These are phyloP conservation scores for Chelon labrosus DNA, from an alignment of 2,797 vertebrate species.

Conservation along the genomic window DNA sequence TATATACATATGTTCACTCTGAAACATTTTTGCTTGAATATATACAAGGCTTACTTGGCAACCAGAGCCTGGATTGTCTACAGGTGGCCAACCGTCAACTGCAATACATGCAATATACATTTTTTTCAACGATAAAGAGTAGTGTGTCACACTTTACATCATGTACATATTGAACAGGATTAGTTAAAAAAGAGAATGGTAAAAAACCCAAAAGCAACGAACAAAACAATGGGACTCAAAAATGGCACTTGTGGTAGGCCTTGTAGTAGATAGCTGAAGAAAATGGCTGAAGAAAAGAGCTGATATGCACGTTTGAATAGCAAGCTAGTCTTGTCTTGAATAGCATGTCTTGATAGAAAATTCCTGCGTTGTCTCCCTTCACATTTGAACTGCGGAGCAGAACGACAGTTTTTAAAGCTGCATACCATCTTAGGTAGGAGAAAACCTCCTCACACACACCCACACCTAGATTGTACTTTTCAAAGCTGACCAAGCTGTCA, in stretches of 20 bases:
- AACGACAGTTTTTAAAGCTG: conserved; percentile 67
- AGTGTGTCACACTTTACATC: no score
- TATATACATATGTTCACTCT: no score
- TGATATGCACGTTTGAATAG: background rate
- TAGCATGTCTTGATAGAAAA: conserved; percentile 51
- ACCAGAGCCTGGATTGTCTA: no score
- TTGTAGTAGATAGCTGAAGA: conserved; percentile 13
- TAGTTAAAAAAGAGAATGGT: no score
- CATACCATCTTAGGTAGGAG: conserved; percentile 44
- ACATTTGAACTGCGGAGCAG: conserved; percentile 67
- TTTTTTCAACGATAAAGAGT: no score
- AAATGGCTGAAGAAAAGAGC: conserved; percentile 11
- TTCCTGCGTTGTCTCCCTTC: conserved; percentile 57
- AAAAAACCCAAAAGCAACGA: no score
- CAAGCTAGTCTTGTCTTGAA: conserved; percentile 11
- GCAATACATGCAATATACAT: no score
- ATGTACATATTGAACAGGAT: no score
- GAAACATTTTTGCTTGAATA: no score
- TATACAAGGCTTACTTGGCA: no score
- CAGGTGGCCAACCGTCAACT: no score
- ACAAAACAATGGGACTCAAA: no score
- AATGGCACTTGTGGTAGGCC: background rate
- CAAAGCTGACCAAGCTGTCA: conserved; percentile 55
- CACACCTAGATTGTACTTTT: conserved; percentile 7
- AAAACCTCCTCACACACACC: conserved; percentile 49